Evolutionary conservation across 1,140 invertebrate genomes (phyloP), one percentile per base, ranked within the genome.

Genomic region (Macrocentrus cingulum): DNA sequence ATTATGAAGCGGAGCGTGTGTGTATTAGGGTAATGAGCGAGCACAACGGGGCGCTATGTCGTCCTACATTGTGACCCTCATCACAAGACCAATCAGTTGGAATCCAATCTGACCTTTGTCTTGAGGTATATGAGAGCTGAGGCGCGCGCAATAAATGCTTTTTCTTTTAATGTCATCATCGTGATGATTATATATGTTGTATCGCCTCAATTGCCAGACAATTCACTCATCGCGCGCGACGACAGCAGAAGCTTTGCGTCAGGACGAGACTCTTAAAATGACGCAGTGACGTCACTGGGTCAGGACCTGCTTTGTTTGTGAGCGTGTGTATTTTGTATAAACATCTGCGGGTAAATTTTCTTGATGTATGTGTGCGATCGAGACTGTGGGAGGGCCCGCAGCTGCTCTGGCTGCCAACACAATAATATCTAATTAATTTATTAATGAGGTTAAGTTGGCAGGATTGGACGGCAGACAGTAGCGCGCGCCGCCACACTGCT

Each of bases 401-500:
- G 76, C 76, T 77, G 76, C 72, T 72, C 73, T 68, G 70, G 61
- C 75, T 77, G 67, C 75, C 74, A 77, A 76, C 76, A 72, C 76
- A 78, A 78, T 77, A 76, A 78, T 77, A 78, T 78, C 74, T 78
- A 77, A 78, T 78, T 78, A 78, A 78, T 77, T 77, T 78, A 78
- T 78, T 78, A 78, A 78, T 78, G 75, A 78, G 76, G 76, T 78
- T 78, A 78, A 78, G 65, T 78, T 78, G 71, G 71, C 62, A 72
- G 75, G 75, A 78, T 78, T 77, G 75, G 75, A 74, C 70, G 72
- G 69, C 75, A 77, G 76, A 78, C 74, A 75, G 71, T 69, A n/a
- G 71, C 72, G 71, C 66, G 64, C 63, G 64, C 62, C 60, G 59
- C 59, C 60, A 61, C 65, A 65, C 68, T 71, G 25, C 25, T 29